A percentile compares a stretch with the other conserved stretches of the same genome.
Evolutionary conservation across 2,888 invertebrate species (phyloP).

Genomic region (Allophyes oxyacanthae): DNA sequence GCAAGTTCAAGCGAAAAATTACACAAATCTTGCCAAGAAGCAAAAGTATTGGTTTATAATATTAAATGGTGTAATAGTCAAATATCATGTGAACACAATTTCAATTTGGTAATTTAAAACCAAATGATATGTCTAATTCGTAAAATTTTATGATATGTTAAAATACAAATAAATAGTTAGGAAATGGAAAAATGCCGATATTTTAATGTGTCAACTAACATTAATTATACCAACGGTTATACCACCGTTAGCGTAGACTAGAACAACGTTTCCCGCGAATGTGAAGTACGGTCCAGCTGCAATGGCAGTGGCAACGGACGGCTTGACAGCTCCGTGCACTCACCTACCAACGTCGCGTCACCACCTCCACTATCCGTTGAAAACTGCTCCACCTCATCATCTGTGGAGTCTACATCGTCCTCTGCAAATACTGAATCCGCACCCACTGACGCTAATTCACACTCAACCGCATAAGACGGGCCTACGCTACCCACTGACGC

Average conservation of each 20-base stretch:
- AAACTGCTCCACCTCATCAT: constrained; percentile 95
- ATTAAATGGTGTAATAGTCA: constrained; percentile 20
- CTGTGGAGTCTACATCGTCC: constrained; percentile 93
- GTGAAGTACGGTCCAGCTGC: constrained; percentile 85
- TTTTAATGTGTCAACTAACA: constrained; percentile 78
- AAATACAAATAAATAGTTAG: constrained; percentile 58
- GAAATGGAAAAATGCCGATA: constrained; percentile 73
- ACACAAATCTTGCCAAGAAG: constrained; percentile 31
- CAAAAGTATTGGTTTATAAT: constrained; percentile 18
- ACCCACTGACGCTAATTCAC: constrained; percentile 92
- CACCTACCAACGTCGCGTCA: constrained; percentile 74
- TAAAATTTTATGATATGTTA: constrained; percentile 75
- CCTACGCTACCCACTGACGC: constrained; percentile 95
- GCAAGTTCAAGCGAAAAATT: constrained; percentile 29
- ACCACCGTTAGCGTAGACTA: constrained; percentile 80
- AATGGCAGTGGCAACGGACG: constrained; percentile 76
- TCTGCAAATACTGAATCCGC: constrained; percentile 95
- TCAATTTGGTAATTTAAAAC: constrained; percentile 57
- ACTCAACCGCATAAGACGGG: constrained; percentile 91
- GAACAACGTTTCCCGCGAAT: constrained; percentile 95
- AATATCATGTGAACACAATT: constrained; percentile 34
- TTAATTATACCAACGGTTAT: constrained; percentile 67
- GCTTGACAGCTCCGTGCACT: constrained; percentile 82
- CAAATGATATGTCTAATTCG: constrained; percentile 77
- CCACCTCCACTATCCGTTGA: constrained; percentile 94